Base-by-base conservation (phyloP, 2,888 invertebrate species). In the Cataglyphis albicans region DNA sequence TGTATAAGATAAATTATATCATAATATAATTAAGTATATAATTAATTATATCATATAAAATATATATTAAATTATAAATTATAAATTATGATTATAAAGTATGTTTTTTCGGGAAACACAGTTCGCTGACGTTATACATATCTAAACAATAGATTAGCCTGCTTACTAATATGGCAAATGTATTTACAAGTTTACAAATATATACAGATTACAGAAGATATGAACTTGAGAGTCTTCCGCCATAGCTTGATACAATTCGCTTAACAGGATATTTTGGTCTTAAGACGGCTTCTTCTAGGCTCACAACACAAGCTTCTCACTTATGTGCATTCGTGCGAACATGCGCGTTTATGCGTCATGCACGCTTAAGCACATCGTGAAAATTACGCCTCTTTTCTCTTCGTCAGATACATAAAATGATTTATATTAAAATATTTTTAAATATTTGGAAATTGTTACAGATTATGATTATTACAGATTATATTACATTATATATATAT, bases 191-290 rank as follows among this genome's bases (percentile, higher is more conserved):
- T 68, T 55, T 41, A 35, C 76, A 57, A 65, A 38, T n/a, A 29
- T n/a, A 52, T 38, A 64, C 29, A 76, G 41, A 21, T 41, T 32
- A 21, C 41, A 21, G 10, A 18, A 21, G 21, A 32, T 57, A 44
- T 52, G n/a, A 41, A 12, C 18, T 78, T 70, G 78, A 44, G 4
- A 78, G 70, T 78, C 70, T 78, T 78, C 78, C 21, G 41, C 15
- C n/a, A 15, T 18, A 38, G 29, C 59, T 38, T 29, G 38, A 67
- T 9, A 52, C 29, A 18, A 32, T 78, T 76, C 35, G 44, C 21
- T 70, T 78, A 78, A 78, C 59, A 29, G 70, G 78, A 78, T 78
- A 44, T 67, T 78, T 78, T 68, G 48, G 21, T n/a, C 15, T 21
- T 1, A 21, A 6, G 3, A 44, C 2, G 67, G 65, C 76, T 76